These are phyloP conservation scores for Psilanteris sp. DNA, from an alignment of 1,140 invertebrate species.

Conservation along the genomic window DNA sequence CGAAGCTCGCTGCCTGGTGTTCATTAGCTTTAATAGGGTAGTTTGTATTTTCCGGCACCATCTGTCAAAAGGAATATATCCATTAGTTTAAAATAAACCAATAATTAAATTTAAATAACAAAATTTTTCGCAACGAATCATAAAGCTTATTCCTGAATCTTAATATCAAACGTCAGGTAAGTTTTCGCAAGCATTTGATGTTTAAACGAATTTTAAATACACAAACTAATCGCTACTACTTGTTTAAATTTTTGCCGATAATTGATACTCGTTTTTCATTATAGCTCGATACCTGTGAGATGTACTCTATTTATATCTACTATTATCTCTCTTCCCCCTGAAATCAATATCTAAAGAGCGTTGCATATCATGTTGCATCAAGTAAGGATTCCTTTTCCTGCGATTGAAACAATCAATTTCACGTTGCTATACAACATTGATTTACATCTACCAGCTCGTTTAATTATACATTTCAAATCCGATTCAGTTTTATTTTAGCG, in stretches of 20 bases:
- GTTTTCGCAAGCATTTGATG: too few species aligned
- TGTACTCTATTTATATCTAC: constrained; percentile 52
- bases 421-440: constrained; percentile 14
- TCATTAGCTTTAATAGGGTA: too few species aligned
- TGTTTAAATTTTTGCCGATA: constrained; percentile 28
- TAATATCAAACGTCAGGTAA: too few species aligned
- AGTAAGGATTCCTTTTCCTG: constrained; percentile 60
- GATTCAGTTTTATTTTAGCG: too few species aligned
- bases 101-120: too few species aligned
- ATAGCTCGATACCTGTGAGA: constrained; percentile 12
- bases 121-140: too few species aligned
- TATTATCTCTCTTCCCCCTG: constrained; percentile 49
- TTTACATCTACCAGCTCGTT: constrained; percentile 7
- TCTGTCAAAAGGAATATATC: constrained; percentile 15
- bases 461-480: too few species aligned
- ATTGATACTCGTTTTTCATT: constrained; percentile 28
- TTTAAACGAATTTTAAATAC: too few species aligned
- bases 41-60: constrained; percentile 61
- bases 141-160: too few species aligned
- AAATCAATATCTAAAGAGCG: constrained; percentile 57
- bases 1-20: too few species aligned
- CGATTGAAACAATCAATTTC: constrained; percentile 51
- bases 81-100: not conserved
- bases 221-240: constrained; percentile 1
- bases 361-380: constrained; percentile 52